These are phyloP conservation scores for Babyrousa celebensis DNA, from an alignment of 2,797 vertebrate species.

Conservation along the genomic window DNA sequence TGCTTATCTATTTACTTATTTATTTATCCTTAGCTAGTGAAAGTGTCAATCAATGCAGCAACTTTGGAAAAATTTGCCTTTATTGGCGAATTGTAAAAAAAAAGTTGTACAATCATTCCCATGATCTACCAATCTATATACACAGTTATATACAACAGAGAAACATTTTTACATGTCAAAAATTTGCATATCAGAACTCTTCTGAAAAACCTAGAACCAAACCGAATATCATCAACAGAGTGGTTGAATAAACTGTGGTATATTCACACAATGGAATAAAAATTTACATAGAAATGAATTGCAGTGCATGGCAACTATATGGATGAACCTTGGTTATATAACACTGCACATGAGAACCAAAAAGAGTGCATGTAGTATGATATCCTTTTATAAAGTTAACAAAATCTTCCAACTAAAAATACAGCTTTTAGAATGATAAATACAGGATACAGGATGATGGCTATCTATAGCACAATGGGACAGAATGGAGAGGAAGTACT, in stretches of 20 bases:
- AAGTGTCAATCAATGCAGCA: neutral
- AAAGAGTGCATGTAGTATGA: neutral
- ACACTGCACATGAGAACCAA: neutral
- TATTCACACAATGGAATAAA: neutral
- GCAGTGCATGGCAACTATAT: neutral
- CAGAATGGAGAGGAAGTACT: neutral
- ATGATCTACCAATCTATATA: neutral
- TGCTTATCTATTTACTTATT: too few relatives aligned
- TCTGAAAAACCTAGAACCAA: neutral
- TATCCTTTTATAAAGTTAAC: neutral
- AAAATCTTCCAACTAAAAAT: constrained; percentile 14
- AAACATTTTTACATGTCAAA: neutral
- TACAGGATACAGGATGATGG: neutral
- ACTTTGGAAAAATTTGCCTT: neutral
- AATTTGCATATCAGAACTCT: neutral
- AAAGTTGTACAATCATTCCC: neutral
- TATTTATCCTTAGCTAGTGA: neutral
- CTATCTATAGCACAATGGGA: neutral
- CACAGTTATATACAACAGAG: neutral
- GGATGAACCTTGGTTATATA: neutral
- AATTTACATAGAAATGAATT: neutral
- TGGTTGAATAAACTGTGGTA: neutral
- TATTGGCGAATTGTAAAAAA: too few relatives aligned
- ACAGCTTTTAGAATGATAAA: neutral
- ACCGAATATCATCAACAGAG: neutral